Evolutionary conservation across 2,113 vertebrate species (phyloP).

Genomic region (Oryzias celebensis): DNA sequence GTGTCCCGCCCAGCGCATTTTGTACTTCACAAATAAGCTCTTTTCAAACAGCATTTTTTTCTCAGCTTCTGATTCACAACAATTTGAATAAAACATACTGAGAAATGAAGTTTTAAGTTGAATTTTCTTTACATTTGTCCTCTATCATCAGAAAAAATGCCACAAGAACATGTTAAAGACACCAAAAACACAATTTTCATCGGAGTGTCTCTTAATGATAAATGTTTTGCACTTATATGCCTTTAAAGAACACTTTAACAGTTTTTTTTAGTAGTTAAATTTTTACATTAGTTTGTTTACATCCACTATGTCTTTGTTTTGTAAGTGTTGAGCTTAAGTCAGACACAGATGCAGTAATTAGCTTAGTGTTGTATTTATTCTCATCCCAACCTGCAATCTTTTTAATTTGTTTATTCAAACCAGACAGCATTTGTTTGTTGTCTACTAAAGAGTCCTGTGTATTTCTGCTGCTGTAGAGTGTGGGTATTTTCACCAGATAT

Average conservation of each 20-base stretch:
- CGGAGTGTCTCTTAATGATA: too few species aligned
- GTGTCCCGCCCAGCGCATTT: too few species aligned
- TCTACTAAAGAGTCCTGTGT: slow-evolving; percentile 20
- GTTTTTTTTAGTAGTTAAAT: slow-evolving; percentile 14
- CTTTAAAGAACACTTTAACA: slow-evolving; percentile 3
- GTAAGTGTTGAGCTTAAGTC: slow-evolving; percentile 23
- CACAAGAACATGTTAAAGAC: too few species aligned
- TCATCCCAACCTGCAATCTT: slow-evolving; percentile 55
- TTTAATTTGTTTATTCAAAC: slow-evolving; percentile 62
- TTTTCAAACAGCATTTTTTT: too few species aligned
- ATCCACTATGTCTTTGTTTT: slow-evolving; percentile 8
- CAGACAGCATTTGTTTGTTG: slow-evolving; percentile 44
- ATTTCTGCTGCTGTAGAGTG: slow-evolving; percentile 17
- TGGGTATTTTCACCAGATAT: slow-evolving; percentile 16
- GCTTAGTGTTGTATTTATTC: slow-evolving; percentile 60
- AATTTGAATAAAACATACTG: too few species aligned
- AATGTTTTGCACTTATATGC: not conserved
- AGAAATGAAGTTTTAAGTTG: too few species aligned
- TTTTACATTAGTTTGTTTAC: slow-evolving; percentile 8
- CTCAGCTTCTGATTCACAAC: too few species aligned
- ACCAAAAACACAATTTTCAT: too few species aligned
- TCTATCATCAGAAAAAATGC: too few species aligned
- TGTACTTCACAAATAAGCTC: too few species aligned
- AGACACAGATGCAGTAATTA: slow-evolving; percentile 53
- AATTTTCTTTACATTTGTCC: too few species aligned